Conservation (phyloP, 1,140 invertebrate genomes). For the Ostrea edulis region DNA sequence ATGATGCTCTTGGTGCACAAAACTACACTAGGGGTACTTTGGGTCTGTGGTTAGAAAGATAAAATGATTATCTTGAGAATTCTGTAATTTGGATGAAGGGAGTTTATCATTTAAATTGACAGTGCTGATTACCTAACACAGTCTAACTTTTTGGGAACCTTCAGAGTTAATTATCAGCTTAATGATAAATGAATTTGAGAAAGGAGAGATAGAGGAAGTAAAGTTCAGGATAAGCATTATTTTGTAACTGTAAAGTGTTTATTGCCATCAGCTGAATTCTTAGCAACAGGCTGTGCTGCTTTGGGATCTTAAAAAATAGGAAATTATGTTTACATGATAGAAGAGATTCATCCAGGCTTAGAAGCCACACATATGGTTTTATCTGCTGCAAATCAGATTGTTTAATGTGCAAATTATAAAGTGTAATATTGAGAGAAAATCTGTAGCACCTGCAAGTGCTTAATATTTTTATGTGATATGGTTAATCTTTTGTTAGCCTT, state of each 20-base stretch:
- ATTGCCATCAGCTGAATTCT: background rate
- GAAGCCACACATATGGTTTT: slow-evolving; percentile 37
- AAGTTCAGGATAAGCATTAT: background rate
- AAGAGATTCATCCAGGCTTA: slow-evolving; percentile 12
- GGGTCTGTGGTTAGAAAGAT: slow-evolving; percentile 6
- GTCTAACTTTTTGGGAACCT: background rate
- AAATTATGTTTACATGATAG: slow-evolving; percentile 21
- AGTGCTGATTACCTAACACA: slow-evolving; percentile 3
- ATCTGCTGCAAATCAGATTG: slow-evolving; percentile 11
- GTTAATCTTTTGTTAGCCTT: background rate
- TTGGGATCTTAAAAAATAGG: background rate
- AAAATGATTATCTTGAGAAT: slow-evolving; percentile 12
- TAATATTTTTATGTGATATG: slow-evolving; percentile 18
- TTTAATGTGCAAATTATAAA: slow-evolving; percentile 38
- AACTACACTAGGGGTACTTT: background rate
- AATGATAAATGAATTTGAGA: slow-evolving; percentile 30
- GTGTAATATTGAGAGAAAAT: slow-evolving; percentile 27
- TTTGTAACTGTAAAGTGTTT: slow-evolving; percentile 12
- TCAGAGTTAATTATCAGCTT: slow-evolving; percentile 25
- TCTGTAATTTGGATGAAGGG: slow-evolving; percentile 20
- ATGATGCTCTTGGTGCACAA: background rate
- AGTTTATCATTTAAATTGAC: slow-evolving; percentile 21
- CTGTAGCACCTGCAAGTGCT: slow-evolving; percentile 15
- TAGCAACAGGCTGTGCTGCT: background rate
- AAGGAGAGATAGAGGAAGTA: background rate